Conservation (phyloP, 2,888 invertebrate species). For the Stenurella melanura region DNA sequence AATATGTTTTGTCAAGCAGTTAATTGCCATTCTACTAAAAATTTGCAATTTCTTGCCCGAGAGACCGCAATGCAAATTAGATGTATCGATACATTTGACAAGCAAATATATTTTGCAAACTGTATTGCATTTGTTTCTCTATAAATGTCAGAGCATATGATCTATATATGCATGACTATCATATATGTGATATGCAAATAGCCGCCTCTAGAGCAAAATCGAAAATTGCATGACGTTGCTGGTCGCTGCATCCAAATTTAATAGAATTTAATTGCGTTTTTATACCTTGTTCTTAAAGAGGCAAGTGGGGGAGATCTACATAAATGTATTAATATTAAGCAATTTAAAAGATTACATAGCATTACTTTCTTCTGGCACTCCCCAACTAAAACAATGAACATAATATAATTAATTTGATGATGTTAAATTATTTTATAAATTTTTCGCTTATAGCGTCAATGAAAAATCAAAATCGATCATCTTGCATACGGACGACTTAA, state of each 20-base stretch:
- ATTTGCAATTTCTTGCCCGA: constrained; percentile 7
- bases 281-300: background rate
- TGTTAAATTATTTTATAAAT: too few relatives aligned
- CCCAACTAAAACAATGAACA: too few relatives aligned
- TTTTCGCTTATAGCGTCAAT: too few relatives aligned
- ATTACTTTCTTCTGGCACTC: too few relatives aligned
- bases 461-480: too few relatives aligned
- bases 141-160: constrained; percentile 11
- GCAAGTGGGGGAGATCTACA: background rate
- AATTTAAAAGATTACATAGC: too few relatives aligned
- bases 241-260: background rate
- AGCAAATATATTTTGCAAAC: constrained; percentile 22
- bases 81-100: constrained; percentile 28
- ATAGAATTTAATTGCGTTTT: background rate
- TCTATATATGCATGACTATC: constrained; percentile 5
- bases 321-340: too few relatives aligned
- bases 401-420: too few relatives aligned
- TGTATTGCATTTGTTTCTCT: constrained; percentile 15
- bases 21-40: background rate
- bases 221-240: background rate
- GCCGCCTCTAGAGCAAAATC: background rate
- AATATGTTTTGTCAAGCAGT: background rate
- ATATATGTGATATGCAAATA: background rate
- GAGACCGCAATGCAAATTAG: constrained; percentile 12
- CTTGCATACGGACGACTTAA: too few relatives aligned